These are phyloP conservation scores for Helicoverpa armigera DNA, from an alignment of 1,140 invertebrate species.

Conservation along the genomic window DNA sequence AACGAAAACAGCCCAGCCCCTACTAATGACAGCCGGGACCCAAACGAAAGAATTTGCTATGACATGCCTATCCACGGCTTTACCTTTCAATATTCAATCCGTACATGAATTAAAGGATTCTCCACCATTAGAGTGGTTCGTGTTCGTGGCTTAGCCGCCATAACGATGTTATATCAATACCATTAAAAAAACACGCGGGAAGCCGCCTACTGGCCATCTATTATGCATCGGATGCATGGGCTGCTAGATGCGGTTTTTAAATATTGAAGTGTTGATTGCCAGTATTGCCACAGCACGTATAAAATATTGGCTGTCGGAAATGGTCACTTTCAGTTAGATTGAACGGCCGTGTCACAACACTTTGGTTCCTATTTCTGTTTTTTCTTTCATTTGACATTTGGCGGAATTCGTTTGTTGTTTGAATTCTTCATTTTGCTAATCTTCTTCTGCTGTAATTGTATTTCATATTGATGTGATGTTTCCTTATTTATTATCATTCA, in stretches of 20 bases:
- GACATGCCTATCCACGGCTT: too few species aligned
- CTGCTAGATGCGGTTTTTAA: background rate
- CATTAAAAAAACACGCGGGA: background rate
- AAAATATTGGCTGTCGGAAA: constrained; percentile 1
- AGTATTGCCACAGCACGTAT: constrained; percentile 2
- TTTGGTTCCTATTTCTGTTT: background rate
- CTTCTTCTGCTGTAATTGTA: background rate
- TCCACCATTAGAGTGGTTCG: too few species aligned
- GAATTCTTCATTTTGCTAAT: background rate
- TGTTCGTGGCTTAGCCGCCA: too few species aligned
- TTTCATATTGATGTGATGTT: too few species aligned
- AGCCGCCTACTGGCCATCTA: constrained; percentile 34
- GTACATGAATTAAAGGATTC: too few species aligned
- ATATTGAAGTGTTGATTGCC: constrained; percentile 25
- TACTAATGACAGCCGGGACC: too few species aligned
- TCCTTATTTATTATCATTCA: too few species aligned
- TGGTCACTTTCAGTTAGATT: constrained; percentile 31
- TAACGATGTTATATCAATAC: background rate
- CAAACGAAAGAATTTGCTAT: too few species aligned
- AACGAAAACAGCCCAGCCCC: too few species aligned
- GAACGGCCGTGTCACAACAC: background rate
- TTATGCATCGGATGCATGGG: background rate
- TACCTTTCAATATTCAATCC: too few species aligned
- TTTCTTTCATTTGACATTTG: background rate
- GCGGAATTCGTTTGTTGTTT: too few species aligned